Base-by-base conservation (phyloP, 2,888 invertebrate species). In the Nomada ferruginata region DNA sequence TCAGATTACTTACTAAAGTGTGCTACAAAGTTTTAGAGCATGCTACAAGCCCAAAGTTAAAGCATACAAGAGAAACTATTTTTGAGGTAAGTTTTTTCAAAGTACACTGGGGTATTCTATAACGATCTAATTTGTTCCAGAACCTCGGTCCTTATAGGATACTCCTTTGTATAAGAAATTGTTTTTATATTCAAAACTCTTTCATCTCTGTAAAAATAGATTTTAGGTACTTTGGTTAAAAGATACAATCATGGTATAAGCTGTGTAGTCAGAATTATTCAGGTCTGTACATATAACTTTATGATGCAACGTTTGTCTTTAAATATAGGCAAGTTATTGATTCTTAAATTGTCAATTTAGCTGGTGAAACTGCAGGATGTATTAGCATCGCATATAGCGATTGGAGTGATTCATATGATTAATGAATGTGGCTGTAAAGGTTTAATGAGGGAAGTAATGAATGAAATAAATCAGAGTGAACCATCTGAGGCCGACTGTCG, bases 191-290 rank as follows among this genome's bases (percentile, higher is more conserved):
- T 55, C 9, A 20, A 29, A 44, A 60, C 70, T 53, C 23, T 13
- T 75, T 7, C 9, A 53, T 53, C 7, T 64, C 72, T 84, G 7
- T 96, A 96, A 91, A 18, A 68, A 71, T 96, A 97, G 95, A 95
- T 98, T 55, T 94, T 98, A 78, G 98, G 97, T 18, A 95, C 96
- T 2, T 95, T 98, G 61, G 96, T 98, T 26, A 97, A 97, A 92
- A 96, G 95, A 69, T 98, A 97, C 92, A 97, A 97, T 91, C 97
- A 98, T 94, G 97, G 97, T 0, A 95, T 96, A 60, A 95, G 96
- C 47, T 97, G 97, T 92, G 95, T 97, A 1, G 95, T 97, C 9
- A 96, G 96, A 90, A 95, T 97, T 76, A 96, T 93, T 89, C 95
- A 93, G 94, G 95, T 95, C 89, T n/a, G 50, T 63, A 73, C 92